Conservation (phyloP, 2,888 invertebrate species). For the Metallyticus violacea region DNA sequence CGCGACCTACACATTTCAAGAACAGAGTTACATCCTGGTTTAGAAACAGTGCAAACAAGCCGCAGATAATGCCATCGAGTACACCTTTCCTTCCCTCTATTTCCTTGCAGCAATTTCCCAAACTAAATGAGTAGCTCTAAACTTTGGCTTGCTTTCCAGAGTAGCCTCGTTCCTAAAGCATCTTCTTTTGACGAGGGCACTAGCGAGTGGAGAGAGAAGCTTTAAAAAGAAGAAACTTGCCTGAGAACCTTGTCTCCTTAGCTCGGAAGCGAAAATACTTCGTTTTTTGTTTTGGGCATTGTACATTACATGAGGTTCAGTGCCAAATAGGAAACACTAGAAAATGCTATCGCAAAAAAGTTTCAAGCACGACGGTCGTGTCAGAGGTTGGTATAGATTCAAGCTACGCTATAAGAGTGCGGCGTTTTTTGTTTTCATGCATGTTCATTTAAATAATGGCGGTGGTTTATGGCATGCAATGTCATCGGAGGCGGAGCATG, state of each 20-base stretch:
- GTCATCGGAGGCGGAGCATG: too few species aligned
- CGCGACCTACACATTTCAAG: neutral
- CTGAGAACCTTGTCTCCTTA: neutral
- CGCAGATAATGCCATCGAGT: too few species aligned
- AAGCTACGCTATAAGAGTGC: too few species aligned
- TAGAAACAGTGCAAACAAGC: too few species aligned
- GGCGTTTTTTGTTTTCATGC: neutral
- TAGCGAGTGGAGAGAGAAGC: too few species aligned
- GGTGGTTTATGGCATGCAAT: neutral
- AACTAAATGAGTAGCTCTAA: too few species aligned
- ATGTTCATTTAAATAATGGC: neutral
- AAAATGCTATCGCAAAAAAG: too few species aligned
- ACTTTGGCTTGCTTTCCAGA: neutral
- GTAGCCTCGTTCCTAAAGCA: too few species aligned
- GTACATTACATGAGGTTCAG: neutral
- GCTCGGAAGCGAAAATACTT: neutral
- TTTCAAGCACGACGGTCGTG: too few species aligned
- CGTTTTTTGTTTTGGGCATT: neutral
- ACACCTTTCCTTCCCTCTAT: too few species aligned
- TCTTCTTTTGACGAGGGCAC: neutral
- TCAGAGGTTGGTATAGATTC: too few species aligned
- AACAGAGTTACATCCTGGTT: too few species aligned
- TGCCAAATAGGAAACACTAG: neutral
- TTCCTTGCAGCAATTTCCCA: neutral
- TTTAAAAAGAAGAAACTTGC: neutral